phyloP scores from a whole-genome alignment of 2,113 vertebrate species.

The Lampris incognitus region DNA sequence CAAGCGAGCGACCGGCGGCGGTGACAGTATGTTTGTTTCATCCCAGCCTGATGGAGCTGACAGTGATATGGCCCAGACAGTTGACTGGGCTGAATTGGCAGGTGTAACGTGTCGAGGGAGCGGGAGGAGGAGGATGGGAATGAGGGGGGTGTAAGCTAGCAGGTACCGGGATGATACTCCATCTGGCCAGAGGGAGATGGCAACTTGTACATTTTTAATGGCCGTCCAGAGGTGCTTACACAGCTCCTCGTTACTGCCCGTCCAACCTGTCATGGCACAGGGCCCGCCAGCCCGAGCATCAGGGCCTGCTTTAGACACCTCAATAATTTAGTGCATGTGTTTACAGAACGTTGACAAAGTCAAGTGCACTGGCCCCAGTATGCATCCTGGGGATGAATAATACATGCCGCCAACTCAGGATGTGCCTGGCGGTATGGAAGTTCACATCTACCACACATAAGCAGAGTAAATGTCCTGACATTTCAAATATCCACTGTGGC shows the following conservation, averaged over 20 bases:
- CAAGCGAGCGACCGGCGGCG: conserved; percentile 8
- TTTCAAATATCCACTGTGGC: conserved; percentile 77
- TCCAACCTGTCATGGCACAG: conserved; percentile 67
- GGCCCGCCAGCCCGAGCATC: conserved; percentile 45
- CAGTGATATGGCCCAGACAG: conserved; percentile 31
- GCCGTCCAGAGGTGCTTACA: conserved; percentile 62
- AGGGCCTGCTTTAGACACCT: conserved; percentile 67
- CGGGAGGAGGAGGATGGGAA: too few species aligned
- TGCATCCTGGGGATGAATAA: conserved; percentile 75
- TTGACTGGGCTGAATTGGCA: conserved; percentile 57
- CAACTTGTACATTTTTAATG: conserved; percentile 75
- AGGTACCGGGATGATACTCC: conserved; percentile 27
- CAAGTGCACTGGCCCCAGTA: conserved; percentile 67
- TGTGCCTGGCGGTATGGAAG: conserved; percentile 68
- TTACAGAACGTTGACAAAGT: conserved; percentile 80
- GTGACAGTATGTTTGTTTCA: conserved; percentile 4
- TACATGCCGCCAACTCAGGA: conserved; percentile 68
- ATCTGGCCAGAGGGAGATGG: conserved; percentile 49
- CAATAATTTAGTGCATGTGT: conserved; percentile 81
- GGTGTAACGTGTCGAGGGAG: conserved; percentile 33
- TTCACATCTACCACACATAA: conserved; percentile 73
- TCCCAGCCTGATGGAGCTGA: conserved; percentile 36
- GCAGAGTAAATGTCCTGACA: conserved; percentile 81
- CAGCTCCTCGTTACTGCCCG: conserved; percentile 68
- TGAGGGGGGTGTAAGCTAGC: background rate